Evolutionary conservation across 2,797 vertebrate genomes (phyloP), one percentile per base, ranked within the genome.

Genomic region (Stomatorhinus walkeri): DNA sequence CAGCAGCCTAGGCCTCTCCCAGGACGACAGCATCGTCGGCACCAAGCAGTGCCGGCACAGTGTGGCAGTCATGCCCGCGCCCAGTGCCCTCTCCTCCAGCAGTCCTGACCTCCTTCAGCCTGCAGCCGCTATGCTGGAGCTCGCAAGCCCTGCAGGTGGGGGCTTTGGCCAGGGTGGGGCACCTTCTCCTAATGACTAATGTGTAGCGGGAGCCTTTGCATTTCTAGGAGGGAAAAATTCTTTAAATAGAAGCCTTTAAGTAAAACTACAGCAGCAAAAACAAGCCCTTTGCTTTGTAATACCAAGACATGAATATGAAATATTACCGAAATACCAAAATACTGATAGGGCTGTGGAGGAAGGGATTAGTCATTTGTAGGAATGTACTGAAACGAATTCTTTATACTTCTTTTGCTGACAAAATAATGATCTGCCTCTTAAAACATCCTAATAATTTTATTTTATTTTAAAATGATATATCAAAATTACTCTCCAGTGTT

Each of bases 1-100:
- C 1, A 97, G 97, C 0, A 95, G 97, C 0, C 94, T 98, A 91
- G 96, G 96, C 91, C 97, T 99, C 90, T 98, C 98, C 0, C 98
- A 99, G 94, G 98, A 99, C 24, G 98, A 99, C 95, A 99, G 98
- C 94, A 97, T 99, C 0, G 97, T 99, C 89, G 98, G 98, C 1
- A 99, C 98, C 0, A 97, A 97, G 90, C 98, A 98, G 94, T 98
- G 97, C 90, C 93, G 98, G 0, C 97, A 98, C 95, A 99, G 98
- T 90, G 95, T 99, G 92, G 97, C 97, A 89, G 98, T 98, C 92
- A 97, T 99, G 98, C 98, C 98, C 56, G 96, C 98, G 88, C 98
- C 97, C 0, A 97, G 97, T 6, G 97, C 97, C 1, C 96, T 99
- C 32, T 99, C 98, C 0, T 99, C 98, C 24, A 98, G 97, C 88